Conservation (phyloP, 2,113 vertebrate genomes). For the Heterochromis multidens region DNA sequence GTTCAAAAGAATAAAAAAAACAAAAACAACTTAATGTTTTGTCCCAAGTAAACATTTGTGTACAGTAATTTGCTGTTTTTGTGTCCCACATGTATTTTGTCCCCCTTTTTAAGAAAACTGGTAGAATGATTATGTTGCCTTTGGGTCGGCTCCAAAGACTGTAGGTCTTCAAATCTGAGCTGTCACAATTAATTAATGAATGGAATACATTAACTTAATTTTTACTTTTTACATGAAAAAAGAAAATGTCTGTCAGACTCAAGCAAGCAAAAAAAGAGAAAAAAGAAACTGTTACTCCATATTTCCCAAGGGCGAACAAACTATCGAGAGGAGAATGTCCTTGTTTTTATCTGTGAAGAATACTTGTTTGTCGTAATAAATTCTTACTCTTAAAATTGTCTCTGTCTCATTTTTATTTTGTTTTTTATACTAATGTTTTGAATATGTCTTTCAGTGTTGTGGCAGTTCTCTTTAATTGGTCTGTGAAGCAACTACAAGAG, state of each 20-base stretch:
- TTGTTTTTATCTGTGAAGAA: conserved; percentile 37
- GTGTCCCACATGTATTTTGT: background rate
- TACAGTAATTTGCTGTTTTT: background rate
- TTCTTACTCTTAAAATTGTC: conserved; percentile 37
- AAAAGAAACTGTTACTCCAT: background rate
- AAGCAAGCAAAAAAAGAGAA: background rate
- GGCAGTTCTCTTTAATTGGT: background rate
- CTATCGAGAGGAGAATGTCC: background rate
- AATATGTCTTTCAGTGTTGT: background rate
- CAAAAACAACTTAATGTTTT: background rate
- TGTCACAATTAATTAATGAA: background rate
- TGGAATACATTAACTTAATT: background rate
- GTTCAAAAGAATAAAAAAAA: background rate
- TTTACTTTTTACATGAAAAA: background rate
- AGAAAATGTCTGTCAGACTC: background rate
- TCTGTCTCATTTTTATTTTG: conserved; percentile 39
- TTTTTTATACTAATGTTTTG: background rate
- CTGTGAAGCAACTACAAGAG: background rate
- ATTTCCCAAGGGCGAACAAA: background rate
- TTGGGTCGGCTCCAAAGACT: background rate
- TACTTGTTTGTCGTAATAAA: conserved; percentile 70
- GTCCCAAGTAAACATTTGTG: background rate
- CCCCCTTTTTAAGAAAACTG: background rate
- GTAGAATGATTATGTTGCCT: background rate
- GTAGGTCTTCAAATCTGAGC: background rate